Percentiles rank a stretch among this genome's conserved stretches.
Evolutionary conservation across 1,140 invertebrate species (phyloP).

Genomic region (Caerostris extrusa): DNA sequence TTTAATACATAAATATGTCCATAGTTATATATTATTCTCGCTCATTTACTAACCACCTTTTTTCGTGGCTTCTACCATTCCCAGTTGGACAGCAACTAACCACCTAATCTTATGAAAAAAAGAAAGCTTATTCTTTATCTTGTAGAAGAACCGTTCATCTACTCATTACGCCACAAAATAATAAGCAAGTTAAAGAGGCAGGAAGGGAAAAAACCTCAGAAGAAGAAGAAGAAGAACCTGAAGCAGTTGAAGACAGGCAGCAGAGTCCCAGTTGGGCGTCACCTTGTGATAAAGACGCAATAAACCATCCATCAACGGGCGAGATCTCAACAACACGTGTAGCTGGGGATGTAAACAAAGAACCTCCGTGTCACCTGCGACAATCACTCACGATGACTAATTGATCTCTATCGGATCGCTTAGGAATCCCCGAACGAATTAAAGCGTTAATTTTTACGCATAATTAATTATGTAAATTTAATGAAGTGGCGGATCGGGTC

Average conservation of each 20-base stretch:
- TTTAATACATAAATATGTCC: not conserved
- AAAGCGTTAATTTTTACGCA: constrained; percentile 77
- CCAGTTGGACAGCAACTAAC: not conserved
- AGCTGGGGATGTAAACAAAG: constrained; percentile 74
- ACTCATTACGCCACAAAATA: constrained; percentile 6
- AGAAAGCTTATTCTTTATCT: not conserved
- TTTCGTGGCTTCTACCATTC: not conserved
- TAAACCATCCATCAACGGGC: constrained; percentile 54
- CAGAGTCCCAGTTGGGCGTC: constrained; percentile 40
- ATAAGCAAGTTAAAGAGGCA: not conserved
- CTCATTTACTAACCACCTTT: not conserved
- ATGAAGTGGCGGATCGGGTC: constrained; percentile 72
- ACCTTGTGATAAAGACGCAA: constrained; percentile 60
- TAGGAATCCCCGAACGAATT: constrained; percentile 67
- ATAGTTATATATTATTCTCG: not conserved
- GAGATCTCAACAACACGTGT: constrained; percentile 52
- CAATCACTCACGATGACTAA: constrained; percentile 75
- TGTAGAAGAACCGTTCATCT: not conserved
- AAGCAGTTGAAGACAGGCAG: constrained; percentile 33
- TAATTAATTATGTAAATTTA: constrained; percentile 77
- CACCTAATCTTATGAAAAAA: not conserved
- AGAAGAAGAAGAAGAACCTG: not conserved
- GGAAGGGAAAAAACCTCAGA: not conserved
- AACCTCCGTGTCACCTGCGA: constrained; percentile 60
- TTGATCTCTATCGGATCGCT: constrained; percentile 75